Evolutionary conservation across 2,888 invertebrate species (phyloP), one percentile per base, ranked within the genome.

Genomic region (Diploptera punctata): DNA sequence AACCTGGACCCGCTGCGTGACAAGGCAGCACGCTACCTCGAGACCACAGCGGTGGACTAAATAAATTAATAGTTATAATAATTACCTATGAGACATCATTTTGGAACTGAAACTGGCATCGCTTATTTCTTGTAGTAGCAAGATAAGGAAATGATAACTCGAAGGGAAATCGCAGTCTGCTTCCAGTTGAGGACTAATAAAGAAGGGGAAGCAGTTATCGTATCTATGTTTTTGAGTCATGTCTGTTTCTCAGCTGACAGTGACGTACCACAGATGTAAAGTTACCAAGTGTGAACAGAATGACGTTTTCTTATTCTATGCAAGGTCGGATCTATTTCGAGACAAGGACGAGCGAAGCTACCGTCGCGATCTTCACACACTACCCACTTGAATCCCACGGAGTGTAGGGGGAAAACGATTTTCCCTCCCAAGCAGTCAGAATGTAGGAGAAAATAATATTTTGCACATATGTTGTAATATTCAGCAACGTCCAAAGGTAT

Each of bases 271-370:
- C 57, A 5, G 24, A 57, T 29, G 57, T 21, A 29, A 57, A 16
- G 57, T 47, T 47, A 13, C n/a, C 47, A 47, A n/a, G 16, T 47
- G 16, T 47, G 16, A 57, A 57, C 16, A n/a, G 57, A 57, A 57
- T 31, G 57, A n/a, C 29, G 26, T 21, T 29, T 57, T 31, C n/a
- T 24, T 57, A 16, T 13, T 24, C 26, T 29, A n/a, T 29, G 67
- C 67, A 67, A 67, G 67, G 67, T 47, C 67, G 67, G 10, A 49
- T 33, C 67, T 67, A 67, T 67, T 67, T 67, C 67, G 18, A 67
- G 67, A 67, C 67, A 67, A 67, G 67, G 67, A 47, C 67, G 67
- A 49, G 57, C 57, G 31, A 5, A n/a, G 29, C 13, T 21, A 13
- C 57, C 26, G 29, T 57, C 57, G 26, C 29, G 57, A 57, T 0